phyloP scores from a whole-genome alignment of 1,140 invertebrate genomes.

The Sitobion miscanthi region DNA sequence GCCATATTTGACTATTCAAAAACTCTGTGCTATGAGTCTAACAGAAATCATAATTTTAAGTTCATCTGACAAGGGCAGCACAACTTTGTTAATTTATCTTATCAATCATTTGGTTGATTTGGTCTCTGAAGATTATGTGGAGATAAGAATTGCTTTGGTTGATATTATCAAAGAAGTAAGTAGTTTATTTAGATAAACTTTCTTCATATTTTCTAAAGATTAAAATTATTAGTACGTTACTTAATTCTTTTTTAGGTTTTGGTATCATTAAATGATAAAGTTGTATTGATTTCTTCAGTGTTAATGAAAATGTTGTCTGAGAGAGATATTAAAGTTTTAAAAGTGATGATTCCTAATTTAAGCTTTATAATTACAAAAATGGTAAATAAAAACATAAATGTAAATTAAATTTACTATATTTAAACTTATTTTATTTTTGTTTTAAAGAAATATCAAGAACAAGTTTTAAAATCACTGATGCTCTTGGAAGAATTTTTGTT shows the following conservation, averaged over 20 bases:
- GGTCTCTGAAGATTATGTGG: constrained; percentile 15
- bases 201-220: background rate
- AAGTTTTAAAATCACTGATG: constrained; percentile 53
- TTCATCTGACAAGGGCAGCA: constrained; percentile 39
- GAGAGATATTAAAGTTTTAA: constrained; percentile 49
- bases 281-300: constrained; percentile 47
- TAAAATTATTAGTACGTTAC: background rate
- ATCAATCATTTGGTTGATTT: constrained; percentile 49
- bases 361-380: constrained; percentile 54
- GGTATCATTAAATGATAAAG: constrained; percentile 39
- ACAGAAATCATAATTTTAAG: background rate
- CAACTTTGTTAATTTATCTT: constrained; percentile 45
- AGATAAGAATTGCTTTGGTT: constrained; percentile 35
- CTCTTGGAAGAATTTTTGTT: constrained; percentile 45
- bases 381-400: background rate
- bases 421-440: background rate
- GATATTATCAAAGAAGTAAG: constrained; percentile 41
- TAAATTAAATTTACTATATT: background rate
- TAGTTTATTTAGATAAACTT: background rate
- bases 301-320: constrained; percentile 49
- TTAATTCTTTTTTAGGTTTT: background rate
- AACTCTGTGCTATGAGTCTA: constrained; percentile 27
- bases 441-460: constrained; percentile 53
- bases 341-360: constrained; percentile 44
- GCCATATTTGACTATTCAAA: constrained; percentile 18